phyloP scores from a whole-genome alignment of 2,797 vertebrate genomes.

The Pseudochirops cupreus region DNA sequence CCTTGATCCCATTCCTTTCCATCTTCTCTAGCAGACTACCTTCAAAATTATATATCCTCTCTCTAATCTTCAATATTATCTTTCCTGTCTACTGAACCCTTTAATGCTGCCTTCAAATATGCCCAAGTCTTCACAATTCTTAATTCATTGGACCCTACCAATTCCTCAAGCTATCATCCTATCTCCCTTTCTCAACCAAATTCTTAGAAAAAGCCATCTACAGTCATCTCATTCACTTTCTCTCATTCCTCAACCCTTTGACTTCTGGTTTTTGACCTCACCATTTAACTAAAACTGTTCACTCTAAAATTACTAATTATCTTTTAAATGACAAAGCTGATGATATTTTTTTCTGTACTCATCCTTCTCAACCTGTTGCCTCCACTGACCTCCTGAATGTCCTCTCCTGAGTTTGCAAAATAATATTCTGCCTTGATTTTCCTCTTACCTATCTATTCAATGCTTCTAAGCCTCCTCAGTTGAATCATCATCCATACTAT shows the following conservation, averaged over 20 bases:
- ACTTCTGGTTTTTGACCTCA: neutral
- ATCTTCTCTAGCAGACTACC: neutral
- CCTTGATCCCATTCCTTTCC: neutral
- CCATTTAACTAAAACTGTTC: neutral
- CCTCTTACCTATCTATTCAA: neutral
- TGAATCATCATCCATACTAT: neutral
- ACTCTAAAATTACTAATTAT: neutral
- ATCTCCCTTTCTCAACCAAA: neutral
- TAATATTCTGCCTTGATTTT: neutral
- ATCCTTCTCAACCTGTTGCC: neutral
- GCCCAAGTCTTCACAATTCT: neutral
- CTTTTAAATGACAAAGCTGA: neutral
- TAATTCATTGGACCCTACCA: neutral
- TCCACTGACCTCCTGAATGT: neutral
- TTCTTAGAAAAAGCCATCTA: neutral
- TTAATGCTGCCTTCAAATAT: neutral
- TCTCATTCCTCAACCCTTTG: neutral
- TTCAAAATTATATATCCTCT: neutral
- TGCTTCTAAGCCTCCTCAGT: neutral
- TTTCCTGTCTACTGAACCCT: neutral
- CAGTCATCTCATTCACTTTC: neutral
- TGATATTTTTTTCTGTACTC: neutral
- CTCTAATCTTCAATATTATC: neutral
- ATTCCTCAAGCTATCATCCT: neutral
- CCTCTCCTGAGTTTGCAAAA: neutral